phyloP scores from a whole-genome alignment of 2,113 vertebrate genomes.

The Muntiacus muntjak region DNA sequence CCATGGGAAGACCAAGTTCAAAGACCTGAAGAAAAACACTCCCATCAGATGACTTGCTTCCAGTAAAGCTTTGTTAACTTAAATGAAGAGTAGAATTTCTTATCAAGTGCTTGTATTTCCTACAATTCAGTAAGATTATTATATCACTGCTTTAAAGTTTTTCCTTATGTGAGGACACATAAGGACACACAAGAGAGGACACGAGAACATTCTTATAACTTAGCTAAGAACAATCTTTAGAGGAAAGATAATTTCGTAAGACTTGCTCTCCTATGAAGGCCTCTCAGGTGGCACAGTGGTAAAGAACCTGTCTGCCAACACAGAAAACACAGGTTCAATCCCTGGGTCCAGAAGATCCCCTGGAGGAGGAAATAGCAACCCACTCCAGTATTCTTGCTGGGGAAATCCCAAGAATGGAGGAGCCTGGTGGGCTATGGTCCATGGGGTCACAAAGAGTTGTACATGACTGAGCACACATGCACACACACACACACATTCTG shows the following conservation, averaged over 20 bases:
- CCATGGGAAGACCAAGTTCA: neutral
- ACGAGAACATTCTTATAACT: constrained; percentile 57
- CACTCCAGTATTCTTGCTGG: neutral
- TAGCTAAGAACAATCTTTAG: constrained; percentile 57
- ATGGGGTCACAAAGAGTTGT: neutral
- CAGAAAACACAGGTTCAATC: neutral
- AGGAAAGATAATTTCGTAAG: neutral
- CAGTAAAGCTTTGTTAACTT: constrained; percentile 37
- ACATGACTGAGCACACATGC: neutral
- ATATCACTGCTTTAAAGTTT: constrained; percentile 27
- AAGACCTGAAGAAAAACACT: accelerated
- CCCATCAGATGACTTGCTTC: neutral
- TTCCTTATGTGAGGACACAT: constrained; percentile 25
- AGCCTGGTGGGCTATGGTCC: accelerated
- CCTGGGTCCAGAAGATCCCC: neutral
- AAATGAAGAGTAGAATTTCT: constrained; percentile 72
- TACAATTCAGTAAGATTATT: constrained; percentile 45
- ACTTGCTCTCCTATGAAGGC: neutral
- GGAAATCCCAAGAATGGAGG: neutral
- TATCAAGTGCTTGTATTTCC: constrained; percentile 62
- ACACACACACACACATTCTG: neutral
- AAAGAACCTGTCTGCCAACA: neutral
- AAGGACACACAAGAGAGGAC: constrained; percentile 18
- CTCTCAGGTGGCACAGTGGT: neutral
- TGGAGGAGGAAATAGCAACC: neutral